Conservation (phyloP, 1,140 invertebrate species). For the Drosophila saltans region DNA sequence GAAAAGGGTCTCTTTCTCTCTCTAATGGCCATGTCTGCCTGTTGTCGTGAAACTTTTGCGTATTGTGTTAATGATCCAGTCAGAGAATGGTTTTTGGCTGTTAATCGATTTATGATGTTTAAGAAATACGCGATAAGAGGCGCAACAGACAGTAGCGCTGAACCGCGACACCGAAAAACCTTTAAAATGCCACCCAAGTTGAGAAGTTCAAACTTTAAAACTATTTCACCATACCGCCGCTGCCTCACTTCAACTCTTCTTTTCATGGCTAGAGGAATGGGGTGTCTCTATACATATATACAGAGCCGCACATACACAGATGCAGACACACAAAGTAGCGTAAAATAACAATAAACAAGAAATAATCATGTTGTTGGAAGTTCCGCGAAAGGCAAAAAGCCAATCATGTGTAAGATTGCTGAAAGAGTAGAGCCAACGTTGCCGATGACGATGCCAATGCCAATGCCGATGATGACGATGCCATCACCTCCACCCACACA, state of each 20-base stretch:
- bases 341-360: constrained; percentile 79
- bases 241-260: no score
- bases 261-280: no score
- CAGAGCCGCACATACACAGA: no score
- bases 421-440: constrained; percentile 31
- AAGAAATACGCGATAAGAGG: constrained; percentile 59
- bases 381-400: constrained; percentile 47
- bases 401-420: constrained; percentile 76
- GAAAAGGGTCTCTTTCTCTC: constrained; percentile 65
- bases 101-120: constrained; percentile 80
- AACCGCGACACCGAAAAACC: constrained; percentile 32
- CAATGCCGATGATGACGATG: constrained; percentile 1
- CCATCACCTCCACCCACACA: neutral
- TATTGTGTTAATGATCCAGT: constrained; percentile 68
- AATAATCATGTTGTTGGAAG: constrained; percentile 74
- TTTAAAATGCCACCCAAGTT: constrained; percentile 69
- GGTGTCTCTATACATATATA: no score
- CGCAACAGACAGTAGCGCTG: constrained; percentile 51
- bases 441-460: constrained; percentile 42
- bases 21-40: constrained; percentile 59
- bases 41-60: constrained; percentile 64
- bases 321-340: constrained; percentile 64
- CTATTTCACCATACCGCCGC: constrained; percentile 30
- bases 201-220: constrained; percentile 43
- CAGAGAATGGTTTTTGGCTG: constrained; percentile 20